A percentile compares a stretch with the other conserved stretches of the same genome.
These are phyloP conservation scores for Eurytoma californica DNA, from an alignment of 2,888 invertebrate species.

Conservation along the genomic window DNA sequence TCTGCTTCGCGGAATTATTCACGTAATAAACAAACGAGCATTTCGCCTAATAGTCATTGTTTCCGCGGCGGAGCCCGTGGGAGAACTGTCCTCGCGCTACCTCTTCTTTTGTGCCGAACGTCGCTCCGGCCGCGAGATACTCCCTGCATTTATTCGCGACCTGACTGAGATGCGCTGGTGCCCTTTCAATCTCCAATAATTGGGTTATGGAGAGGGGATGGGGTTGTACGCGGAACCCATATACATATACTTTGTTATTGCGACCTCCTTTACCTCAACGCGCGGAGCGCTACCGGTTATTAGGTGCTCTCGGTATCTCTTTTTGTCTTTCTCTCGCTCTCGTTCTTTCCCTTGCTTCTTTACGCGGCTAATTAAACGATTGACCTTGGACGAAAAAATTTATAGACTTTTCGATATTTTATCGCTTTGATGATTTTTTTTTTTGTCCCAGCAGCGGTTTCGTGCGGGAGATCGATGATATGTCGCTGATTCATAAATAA, in stretches of 20 bases:
- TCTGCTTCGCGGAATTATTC: constrained; percentile 58
- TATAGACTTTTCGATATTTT: constrained; percentile 30
- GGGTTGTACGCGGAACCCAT: neutral
- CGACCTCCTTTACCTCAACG: neutral
- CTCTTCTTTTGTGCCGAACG: constrained; percentile 3
- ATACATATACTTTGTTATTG: constrained; percentile 26
- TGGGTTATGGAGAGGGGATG: constrained; percentile 45
- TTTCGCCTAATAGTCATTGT: constrained; percentile 64
- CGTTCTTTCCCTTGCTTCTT: no score
- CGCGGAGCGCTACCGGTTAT: constrained; percentile 43
- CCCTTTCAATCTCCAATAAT: constrained; percentile 56
- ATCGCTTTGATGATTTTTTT: neutral
- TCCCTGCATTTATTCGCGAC: neutral
- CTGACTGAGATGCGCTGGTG: constrained; percentile 33
- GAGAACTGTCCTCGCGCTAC: constrained; percentile 27
- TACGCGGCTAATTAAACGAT: constrained; percentile 54
- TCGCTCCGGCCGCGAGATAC: neutral
- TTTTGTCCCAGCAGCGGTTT: neutral
- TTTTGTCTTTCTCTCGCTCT: neutral
- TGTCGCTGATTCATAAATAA: constrained; percentile 20
- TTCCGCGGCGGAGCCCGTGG: constrained; percentile 46
- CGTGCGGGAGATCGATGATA: constrained; percentile 17
- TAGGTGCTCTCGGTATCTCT: constrained; percentile 41
- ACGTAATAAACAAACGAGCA: constrained; percentile 64
- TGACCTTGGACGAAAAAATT: constrained; percentile 53